Evolutionary conservation across 2,113 vertebrate genomes (phyloP), one percentile per base, ranked within the genome.

Genomic region (Erythrolamprus reginae): DNA sequence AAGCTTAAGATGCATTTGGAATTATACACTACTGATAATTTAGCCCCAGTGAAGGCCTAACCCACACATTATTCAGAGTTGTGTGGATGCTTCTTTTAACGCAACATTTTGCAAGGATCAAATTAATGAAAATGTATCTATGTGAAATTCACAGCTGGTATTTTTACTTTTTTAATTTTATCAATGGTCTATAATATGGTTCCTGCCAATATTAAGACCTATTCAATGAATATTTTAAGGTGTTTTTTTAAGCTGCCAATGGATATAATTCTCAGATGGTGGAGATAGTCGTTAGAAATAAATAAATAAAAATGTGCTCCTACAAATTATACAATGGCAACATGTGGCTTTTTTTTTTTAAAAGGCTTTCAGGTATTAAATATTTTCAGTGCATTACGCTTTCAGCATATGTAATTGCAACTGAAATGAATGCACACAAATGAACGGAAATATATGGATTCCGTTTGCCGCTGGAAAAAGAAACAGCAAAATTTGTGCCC

Each of bases 361-460:
- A n/a, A 61, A 58, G 94, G 94, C 90, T 91, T 91, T 92, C 95
- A 97, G 94, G 95, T 97, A 95, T 95, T 97, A 95, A 97, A 97
- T 95, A 96, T 96, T 97, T 96, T 93, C 90, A 7, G 7, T 2
- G 90, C 38, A 88, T 95, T 95, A 93, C 92, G 93, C 94, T 94
- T 91, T 93, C 95, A 96, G 96, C 96, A 95, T 95, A 95, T 93
- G 93, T 96, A 96, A 97, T 95, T 96, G 96, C 96, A 96, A 96
- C 92, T 83, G 58, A 84, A 91, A 53, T 3, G 12, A 51, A 55
- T 50, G 28, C n/a, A 17, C 53, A 50, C 85, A 93, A 94, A 96
- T 93, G 50, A 92, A 93, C 95, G 92, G 90, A 96, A 97, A 97
- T 97, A 96, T 96, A 97, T 96, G 91, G 95, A 96, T 97, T 97